Evolutionary conservation across 2,113 vertebrate genomes (phyloP), one percentile per base, ranked within the genome.

Genomic region (Chloropsis cyanopogon): DNA sequence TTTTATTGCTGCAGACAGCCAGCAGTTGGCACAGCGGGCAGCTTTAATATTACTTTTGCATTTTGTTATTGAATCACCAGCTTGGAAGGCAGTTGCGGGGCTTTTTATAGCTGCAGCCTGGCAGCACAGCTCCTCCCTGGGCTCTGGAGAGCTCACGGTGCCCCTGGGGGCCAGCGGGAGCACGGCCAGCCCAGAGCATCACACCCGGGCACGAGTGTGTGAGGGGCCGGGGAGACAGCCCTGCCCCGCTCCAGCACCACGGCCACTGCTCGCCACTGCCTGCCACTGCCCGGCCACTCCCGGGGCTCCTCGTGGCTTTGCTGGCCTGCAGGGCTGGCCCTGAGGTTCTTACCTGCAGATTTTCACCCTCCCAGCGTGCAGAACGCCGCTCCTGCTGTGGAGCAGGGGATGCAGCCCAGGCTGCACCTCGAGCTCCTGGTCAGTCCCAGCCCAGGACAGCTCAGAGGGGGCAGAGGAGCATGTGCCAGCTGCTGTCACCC

Each of bases 1-100:
- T 95, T 96, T 95, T 90, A 95, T 89, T 92, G 95, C 94, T 90
- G 95, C 90, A 87, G 87, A 91, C 91, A 94, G 79, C 42, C 78
- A 73, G 94, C 93, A 91, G 87, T 93, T 95, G 96, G 92, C 95
- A 94, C 95, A 50, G 90, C 93, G 75, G 84, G 82, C 87, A 88
- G 82, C 87, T 81, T 92, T 50, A 88, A 86, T 92, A 83, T 86
- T 90, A 90, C 94, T 93, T 93, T 52, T 93, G 90, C 88, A 17
- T 96, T 87, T 83, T 83, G 88, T 85, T 93, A 65, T 83, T 90
- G 92, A 96, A 95, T 86, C 79, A 77, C 90, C 75, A 24, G 82
- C 86, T 92, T 81, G 82, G 85, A 93, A 96, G 76, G 85, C 82
- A 76, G 24, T 54, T 37, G 73, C 0, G 1, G 56, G 68, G 82